A percentile compares a stretch with the other conserved stretches of the same genome.
phyloP scores from a whole-genome alignment of 2,888 invertebrate species.

The Tinea semifulvella region DNA sequence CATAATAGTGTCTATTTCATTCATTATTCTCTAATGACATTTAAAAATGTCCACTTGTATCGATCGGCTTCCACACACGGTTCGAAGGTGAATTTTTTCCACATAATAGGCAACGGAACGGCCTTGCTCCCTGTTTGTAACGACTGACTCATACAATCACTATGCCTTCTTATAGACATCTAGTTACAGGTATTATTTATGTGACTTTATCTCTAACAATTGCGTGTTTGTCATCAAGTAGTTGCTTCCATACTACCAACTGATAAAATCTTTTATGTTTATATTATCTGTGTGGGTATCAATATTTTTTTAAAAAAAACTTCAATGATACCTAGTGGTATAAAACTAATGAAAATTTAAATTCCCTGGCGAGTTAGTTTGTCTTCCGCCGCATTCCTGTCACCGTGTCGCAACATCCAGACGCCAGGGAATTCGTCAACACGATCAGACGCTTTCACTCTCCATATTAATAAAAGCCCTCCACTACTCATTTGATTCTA shows the following conservation, averaged over 20 bases:
- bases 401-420: constrained; percentile 25
- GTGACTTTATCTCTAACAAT: too few relatives aligned
- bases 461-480: constrained; percentile 32
- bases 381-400: constrained; percentile 34
- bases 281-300: too few relatives aligned
- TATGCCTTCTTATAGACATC: neutral
- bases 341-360: too few relatives aligned
- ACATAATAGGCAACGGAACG: constrained; percentile 3
- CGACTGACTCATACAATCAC: constrained; percentile 2
- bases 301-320: too few relatives aligned
- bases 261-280: neutral
- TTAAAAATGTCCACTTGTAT: constrained; percentile 10
- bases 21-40: constrained; percentile 13
- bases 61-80: constrained; percentile 10
- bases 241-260: neutral
- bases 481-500: constrained; percentile 29
- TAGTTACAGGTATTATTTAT: neutral
- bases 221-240: neutral
- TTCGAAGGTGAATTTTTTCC: constrained; percentile 13
- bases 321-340: too few relatives aligned
- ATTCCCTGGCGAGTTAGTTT: constrained; percentile 25
- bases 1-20: neutral
- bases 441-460: constrained; percentile 40
- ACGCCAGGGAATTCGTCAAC: constrained; percentile 38
- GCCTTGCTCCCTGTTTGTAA: constrained; percentile 3